Base-by-base conservation (phyloP, 1,140 invertebrate genomes). In the Drosophila santomea region DNA sequence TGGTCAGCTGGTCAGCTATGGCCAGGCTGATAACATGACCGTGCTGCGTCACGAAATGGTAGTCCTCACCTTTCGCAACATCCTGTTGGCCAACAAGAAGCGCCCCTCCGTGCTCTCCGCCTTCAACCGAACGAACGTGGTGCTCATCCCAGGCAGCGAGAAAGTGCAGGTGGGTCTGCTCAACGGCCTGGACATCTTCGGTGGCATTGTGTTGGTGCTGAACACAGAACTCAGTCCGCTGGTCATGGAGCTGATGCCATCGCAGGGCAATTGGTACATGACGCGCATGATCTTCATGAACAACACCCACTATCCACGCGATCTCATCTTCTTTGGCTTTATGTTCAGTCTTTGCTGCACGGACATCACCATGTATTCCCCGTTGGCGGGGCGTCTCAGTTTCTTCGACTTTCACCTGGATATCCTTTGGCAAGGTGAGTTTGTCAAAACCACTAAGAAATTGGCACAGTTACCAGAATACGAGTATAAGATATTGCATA, bases 271-370 rank as follows among this genome's bases (percentile, higher is more conserved):
- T 28, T 86, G 83, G 83, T 20, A 20, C 0, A 15, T 86, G 0
- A 25, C 55, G 0, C 38, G 48, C 7, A 15, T 58, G 0, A 1
- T 15, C 0, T 14, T 52, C 15, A 10, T 2, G 0, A 60, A 47
- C 12, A 1, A 0, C 1, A 20, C 48, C 4, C 72, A 50, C 28
- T 48, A 14, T 3, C 45, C 54, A 0, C 45, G 50, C 5, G 64
- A 80, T 0, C 12, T 64, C 15, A 0, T 69, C 0, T 61, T 55
- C 56, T 86, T 62, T 35, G 17, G 60, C 25, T 23, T 35, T 0
- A 12, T 23, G 2, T 74, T 62, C 14, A 80, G 84, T 12, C 51
- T 80, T 0, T 88, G 83, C 25, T 83, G 79, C 39, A 7, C 39
- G 0, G 11, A 17, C 2, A 2, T 88, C 1, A 73, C 51, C 2